phyloP scores from a whole-genome alignment of 2,113 vertebrate species.

The Anhinga rufa region DNA sequence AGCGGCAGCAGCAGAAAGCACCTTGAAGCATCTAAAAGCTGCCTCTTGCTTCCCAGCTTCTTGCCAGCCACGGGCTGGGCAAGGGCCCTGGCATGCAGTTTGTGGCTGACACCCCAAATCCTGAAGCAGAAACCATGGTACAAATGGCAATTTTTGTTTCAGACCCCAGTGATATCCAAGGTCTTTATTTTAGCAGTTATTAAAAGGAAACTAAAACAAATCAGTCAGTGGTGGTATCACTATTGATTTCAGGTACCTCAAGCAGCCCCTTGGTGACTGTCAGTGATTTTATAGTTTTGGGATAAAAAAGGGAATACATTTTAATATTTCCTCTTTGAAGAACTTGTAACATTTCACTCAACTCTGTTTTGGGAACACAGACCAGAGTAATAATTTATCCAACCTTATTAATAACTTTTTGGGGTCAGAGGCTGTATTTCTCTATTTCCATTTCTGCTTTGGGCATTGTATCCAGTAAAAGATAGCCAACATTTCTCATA shows the following conservation, averaged over 20 bases:
- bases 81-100: fast-evolving
- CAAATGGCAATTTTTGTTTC: not conserved
- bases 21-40: not conserved
- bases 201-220: not conserved
- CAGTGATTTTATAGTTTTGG: not conserved
- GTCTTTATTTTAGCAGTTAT: not conserved
- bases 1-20: not conserved
- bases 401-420: not conserved
- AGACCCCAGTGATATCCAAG: not conserved
- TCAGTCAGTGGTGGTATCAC: not conserved
- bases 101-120: not conserved
- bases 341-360: not conserved
- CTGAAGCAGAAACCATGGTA: not conserved
- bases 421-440: not conserved
- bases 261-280: not conserved
- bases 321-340: not conserved
- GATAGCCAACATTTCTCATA: not conserved
- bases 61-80: not conserved
- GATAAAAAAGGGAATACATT: not conserved
- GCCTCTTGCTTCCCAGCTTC: not conserved
- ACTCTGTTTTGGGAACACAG: not conserved
- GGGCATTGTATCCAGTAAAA: not conserved
- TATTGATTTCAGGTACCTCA: not conserved
- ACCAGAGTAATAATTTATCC: not conserved
- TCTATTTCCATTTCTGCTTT: not conserved